Percentiles rank a stretch among this genome's conserved stretches.
These are phyloP conservation scores for Colletes latitarsis DNA, from an alignment of 1,140 invertebrate species.

Conservation along the genomic window DNA sequence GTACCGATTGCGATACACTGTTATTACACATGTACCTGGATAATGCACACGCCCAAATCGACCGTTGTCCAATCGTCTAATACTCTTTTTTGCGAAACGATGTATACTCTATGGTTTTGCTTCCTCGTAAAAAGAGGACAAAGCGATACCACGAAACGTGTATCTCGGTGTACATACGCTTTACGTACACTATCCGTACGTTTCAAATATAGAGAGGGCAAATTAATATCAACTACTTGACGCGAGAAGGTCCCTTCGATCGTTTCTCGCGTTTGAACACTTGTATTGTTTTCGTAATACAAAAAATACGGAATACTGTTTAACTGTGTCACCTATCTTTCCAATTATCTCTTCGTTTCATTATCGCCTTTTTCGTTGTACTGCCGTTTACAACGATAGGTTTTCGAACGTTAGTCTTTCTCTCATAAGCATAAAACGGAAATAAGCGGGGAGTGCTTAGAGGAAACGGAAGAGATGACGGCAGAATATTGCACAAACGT, in stretches of 20 bases:
- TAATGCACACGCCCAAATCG: background rate
- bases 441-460: background rate
- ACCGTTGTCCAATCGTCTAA: background rate
- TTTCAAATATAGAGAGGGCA: background rate
- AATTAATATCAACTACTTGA: background rate
- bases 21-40: background rate
- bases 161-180: background rate
- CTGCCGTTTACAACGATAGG: background rate
- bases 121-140: too few relatives aligned
- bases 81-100: background rate
- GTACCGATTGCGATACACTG: constrained; percentile 1
- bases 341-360: background rate
- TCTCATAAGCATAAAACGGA: background rate
- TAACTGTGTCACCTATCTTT: background rate
- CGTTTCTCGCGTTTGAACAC: constrained; percentile 9
- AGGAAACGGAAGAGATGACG: background rate
- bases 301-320: background rate
- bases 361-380: background rate
- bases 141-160: background rate
- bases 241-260: background rate
- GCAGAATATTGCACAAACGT: background rate
- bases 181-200: background rate
- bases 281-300: background rate
- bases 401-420: background rate
- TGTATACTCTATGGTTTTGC: background rate